Conservation (phyloP, 1,140 invertebrate genomes). For the Sipha flava region DNA sequence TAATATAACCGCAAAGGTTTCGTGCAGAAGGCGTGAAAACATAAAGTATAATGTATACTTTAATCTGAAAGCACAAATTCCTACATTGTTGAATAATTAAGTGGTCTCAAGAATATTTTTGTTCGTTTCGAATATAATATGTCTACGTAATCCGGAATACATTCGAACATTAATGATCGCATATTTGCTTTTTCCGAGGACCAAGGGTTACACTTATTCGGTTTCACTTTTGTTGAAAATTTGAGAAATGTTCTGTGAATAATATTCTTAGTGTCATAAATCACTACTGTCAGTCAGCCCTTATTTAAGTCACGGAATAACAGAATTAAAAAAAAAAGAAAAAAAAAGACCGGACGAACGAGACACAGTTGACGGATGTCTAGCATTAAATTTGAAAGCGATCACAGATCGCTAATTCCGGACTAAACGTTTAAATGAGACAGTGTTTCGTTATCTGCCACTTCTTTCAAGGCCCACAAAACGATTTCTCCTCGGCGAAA, state of each 20-base stretch:
- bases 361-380: constrained; percentile 1
- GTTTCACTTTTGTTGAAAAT: neutral
- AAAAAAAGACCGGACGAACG: neutral
- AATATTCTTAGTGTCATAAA: neutral
- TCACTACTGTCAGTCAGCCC: neutral
- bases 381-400: constrained; percentile 6
- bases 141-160: too few species aligned
- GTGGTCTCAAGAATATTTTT: too few species aligned
- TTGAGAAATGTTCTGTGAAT: constrained; percentile 9
- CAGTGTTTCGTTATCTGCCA: neutral
- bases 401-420: constrained; percentile 1
- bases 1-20: too few species aligned
- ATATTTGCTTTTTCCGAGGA: neutral
- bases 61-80: too few species aligned
- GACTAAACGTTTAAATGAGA: neutral
- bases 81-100: too few species aligned
- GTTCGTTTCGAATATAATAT: too few species aligned
- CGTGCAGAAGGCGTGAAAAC: too few species aligned
- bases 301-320: constrained; percentile 12
- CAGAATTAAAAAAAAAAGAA: neutral
- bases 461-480: neutral
- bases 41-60: too few species aligned
- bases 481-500: neutral
- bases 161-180: too few species aligned
- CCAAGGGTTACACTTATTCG: neutral